Percentiles rank a stretch among this genome's conserved stretches.
These are phyloP conservation scores for Atlantisia rogersi DNA, from an alignment of 2,113 vertebrate species.

Conservation along the genomic window DNA sequence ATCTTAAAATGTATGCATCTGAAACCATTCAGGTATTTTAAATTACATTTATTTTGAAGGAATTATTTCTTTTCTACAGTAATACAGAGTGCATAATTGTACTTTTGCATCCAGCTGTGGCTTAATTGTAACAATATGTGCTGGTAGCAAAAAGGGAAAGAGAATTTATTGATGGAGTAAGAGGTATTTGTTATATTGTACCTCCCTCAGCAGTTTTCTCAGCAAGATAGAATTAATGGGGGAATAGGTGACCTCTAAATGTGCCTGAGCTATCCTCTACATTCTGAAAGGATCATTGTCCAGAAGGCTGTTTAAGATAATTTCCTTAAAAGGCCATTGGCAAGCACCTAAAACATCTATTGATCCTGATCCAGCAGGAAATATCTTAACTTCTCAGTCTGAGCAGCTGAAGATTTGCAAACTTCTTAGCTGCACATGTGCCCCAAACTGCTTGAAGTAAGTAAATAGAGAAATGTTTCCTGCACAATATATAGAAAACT, in stretches of 20 bases:
- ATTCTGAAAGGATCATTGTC: slow-evolving; percentile 37
- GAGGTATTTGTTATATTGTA: slow-evolving; percentile 14
- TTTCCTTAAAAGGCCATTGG: slow-evolving; percentile 41
- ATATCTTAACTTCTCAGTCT: not conserved
- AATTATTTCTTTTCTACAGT: slow-evolving; percentile 49
- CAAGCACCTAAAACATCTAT: slow-evolving; percentile 5
- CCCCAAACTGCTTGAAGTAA: not conserved
- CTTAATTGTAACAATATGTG: slow-evolving; percentile 53
- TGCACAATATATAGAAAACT: not conserved
- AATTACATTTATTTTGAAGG: slow-evolving; percentile 36
- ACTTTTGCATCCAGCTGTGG: slow-evolving; percentile 41
- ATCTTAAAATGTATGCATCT: not conserved
- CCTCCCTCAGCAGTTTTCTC: slow-evolving; percentile 53
- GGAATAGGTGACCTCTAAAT: slow-evolving; percentile 35
- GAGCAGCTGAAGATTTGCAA: not conserved
- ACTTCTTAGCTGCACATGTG: not conserved
- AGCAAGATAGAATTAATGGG: slow-evolving; percentile 37
- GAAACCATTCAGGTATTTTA: slow-evolving; percentile 23
- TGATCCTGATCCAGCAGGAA: slow-evolving; percentile 25
- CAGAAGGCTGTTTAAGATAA: slow-evolving; percentile 30
- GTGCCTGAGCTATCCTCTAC: not conserved
- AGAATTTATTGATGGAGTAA: slow-evolving; percentile 40
- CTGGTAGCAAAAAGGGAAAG: slow-evolving; percentile 14
- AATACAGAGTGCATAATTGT: slow-evolving; percentile 17
- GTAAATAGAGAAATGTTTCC: not conserved